Evolutionary conservation across 2,113 vertebrate genomes (phyloP).

Genomic region (Typhlomys cinereus): DNA sequence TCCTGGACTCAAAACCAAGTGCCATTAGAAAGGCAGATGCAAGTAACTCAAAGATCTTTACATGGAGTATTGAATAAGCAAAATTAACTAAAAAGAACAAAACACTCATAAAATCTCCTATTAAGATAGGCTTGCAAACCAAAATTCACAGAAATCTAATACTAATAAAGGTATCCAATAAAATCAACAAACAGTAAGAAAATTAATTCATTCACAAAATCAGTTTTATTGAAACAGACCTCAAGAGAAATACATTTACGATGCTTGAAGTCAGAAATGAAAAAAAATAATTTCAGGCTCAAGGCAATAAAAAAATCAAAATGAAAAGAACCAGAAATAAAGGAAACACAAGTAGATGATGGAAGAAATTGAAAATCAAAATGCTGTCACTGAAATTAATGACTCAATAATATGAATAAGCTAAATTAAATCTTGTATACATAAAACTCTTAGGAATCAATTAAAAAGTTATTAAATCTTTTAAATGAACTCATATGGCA

Average conservation of each 20-base stretch:
- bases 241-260: conserved; percentile 31
- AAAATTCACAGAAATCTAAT: conserved; percentile 49
- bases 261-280: conserved; percentile 43
- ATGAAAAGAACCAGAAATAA: conserved; percentile 12
- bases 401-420: not conserved
- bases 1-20: not conserved
- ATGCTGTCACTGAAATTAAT: conserved; percentile 26
- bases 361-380: conserved; percentile 14
- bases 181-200: conserved; percentile 38
- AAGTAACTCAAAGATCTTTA: not conserved
- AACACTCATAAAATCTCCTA: not conserved
- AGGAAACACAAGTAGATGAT: not conserved
- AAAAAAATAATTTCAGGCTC: conserved; percentile 29
- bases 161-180: conserved; percentile 8
- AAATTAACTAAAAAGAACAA: conserved; percentile 30
- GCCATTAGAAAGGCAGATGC: not conserved
- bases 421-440: not conserved
- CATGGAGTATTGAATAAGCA: not conserved
- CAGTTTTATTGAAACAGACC: conserved; percentile 6
- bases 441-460: conserved; percentile 16
- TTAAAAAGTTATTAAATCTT: not conserved
- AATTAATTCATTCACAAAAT: conserved; percentile 9
- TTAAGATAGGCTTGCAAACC: conserved; percentile 15
- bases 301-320: conserved; percentile 32
- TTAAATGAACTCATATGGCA: not conserved